A percentile compares a stretch with the other conserved stretches of the same genome.
phyloP scores from a whole-genome alignment of 2,888 invertebrate species.

The Euzophera pinguis region DNA sequence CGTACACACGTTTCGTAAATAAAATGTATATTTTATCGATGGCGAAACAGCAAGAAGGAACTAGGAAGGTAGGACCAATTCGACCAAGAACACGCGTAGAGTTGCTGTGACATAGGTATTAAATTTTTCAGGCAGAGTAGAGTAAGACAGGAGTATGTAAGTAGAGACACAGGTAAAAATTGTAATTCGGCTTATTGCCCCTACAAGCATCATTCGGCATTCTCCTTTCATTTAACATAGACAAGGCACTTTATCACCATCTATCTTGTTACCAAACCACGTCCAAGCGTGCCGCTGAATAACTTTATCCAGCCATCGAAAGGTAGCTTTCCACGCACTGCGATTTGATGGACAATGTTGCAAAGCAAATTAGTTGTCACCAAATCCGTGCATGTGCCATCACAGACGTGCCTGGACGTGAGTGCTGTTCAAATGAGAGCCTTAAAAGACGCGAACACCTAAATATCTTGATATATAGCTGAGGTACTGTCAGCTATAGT shows the following conservation, averaged over 20 bases:
- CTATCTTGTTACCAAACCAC: slow-evolving; percentile 10
- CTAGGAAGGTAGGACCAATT: too few relatives aligned
- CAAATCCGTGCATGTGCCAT: slow-evolving; percentile 53
- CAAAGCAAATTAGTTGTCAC: slow-evolving; percentile 46
- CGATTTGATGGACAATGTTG: slow-evolving; percentile 59
- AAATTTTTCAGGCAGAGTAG: too few relatives aligned
- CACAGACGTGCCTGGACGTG: slow-evolving; percentile 45
- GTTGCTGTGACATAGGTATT: too few relatives aligned
- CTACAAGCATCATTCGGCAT: background rate
- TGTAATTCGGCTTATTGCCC: too few relatives aligned
- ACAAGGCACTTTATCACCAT: background rate
- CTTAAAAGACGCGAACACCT: slow-evolving; percentile 28
- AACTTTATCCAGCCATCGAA: slow-evolving; percentile 34
- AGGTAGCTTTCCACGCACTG: slow-evolving; percentile 52
- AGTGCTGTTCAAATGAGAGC: slow-evolving; percentile 38
- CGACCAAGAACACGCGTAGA: too few relatives aligned
- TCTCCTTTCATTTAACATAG: background rate
- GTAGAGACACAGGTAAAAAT: too few relatives aligned
- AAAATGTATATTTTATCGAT: too few relatives aligned
- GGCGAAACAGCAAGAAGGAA: too few relatives aligned
- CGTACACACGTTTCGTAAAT: too few relatives aligned
- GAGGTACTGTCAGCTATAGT: slow-evolving; percentile 35
- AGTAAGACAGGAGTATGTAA: too few relatives aligned
- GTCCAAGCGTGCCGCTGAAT: background rate
- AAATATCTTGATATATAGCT: slow-evolving; percentile 42